Conservation (phyloP, 2,797 vertebrate genomes). For the Fistularia tabacaria region DNA sequence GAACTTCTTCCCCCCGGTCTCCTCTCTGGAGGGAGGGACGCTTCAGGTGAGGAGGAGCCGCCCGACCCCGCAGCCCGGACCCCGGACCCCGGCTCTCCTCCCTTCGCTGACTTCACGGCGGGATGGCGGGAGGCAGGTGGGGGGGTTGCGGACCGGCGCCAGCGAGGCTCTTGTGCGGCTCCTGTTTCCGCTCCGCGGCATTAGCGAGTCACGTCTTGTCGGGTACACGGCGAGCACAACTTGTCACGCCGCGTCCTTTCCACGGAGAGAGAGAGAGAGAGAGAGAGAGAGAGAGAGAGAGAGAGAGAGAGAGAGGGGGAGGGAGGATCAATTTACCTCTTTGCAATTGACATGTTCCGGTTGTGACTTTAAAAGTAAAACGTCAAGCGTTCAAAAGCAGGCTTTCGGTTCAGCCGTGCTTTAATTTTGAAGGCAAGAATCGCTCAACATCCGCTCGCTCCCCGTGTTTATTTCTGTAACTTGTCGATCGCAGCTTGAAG, state of each 20-base stretch:
- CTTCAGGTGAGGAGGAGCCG: slow-evolving; percentile 45
- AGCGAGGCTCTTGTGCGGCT: slow-evolving; percentile 16
- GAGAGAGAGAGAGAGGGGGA: slow-evolving; percentile 14
- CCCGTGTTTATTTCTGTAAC: too few relatives aligned
- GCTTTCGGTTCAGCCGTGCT: too few relatives aligned
- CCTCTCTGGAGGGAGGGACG: slow-evolving; percentile 17
- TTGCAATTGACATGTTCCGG: not conserved
- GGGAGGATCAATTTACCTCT: not conserved
- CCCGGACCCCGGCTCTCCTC: slow-evolving; percentile 10
- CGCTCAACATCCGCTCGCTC: too few relatives aligned
- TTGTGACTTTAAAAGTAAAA: not conserved
- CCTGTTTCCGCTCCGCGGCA: slow-evolving; percentile 8
- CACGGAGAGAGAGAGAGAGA: not conserved
- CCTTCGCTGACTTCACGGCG: slow-evolving; percentile 17
- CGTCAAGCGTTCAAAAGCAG: too few relatives aligned
- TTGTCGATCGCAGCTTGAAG: too few relatives aligned
- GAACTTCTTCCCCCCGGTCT: not conserved
- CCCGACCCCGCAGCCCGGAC: not conserved
- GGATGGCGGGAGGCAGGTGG: slow-evolving; percentile 10
- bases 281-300: slow-evolving; percentile 1
- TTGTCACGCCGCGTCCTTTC: slow-evolving; percentile 41
- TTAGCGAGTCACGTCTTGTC: not conserved
- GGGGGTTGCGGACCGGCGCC: not conserved
- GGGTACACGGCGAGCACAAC: slow-evolving; percentile 20
- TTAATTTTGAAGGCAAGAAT: too few relatives aligned